Evolutionary conservation across 2,113 vertebrate genomes (phyloP).

Genomic region (Nothobranchius furzeri): DNA sequence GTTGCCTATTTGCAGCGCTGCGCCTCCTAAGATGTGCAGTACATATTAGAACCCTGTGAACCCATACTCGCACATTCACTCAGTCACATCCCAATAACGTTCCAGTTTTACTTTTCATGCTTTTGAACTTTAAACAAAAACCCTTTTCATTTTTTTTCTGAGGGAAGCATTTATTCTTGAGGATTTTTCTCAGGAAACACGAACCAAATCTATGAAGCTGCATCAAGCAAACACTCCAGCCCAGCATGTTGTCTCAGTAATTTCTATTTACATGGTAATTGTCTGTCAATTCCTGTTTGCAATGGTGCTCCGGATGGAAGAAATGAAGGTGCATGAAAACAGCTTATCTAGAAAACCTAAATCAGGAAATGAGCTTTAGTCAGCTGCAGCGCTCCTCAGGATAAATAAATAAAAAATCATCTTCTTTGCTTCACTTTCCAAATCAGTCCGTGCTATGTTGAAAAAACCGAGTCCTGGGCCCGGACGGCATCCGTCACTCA

Average conservation of each 20-base stretch:
- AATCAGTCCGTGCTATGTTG: slow-evolving; percentile 5
- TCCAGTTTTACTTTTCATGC: neutral
- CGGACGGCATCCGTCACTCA: slow-evolving; percentile 34
- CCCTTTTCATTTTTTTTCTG: neutral
- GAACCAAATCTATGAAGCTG: slow-evolving; percentile 24
- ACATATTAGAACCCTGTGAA: slow-evolving; percentile 11
- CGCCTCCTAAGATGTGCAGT: slow-evolving; percentile 20
- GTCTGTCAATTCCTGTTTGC: slow-evolving; percentile 45
- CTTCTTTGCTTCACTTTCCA: slow-evolving; percentile 9
- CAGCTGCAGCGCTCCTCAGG: slow-evolving; percentile 12
- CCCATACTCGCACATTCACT: neutral
- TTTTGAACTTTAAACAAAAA: neutral
- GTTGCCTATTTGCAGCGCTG: slow-evolving; percentile 37
- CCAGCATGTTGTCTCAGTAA: slow-evolving; percentile 34
- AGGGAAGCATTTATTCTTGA: slow-evolving; percentile 8
- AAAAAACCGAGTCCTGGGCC: neutral
- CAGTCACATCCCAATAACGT: neutral
- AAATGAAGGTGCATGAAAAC: slow-evolving; percentile 34
- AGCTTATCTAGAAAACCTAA: slow-evolving; percentile 40
- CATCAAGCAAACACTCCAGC: slow-evolving; percentile 35
- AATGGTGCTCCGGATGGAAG: slow-evolving; percentile 21
- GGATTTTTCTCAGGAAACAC: slow-evolving; percentile 6
- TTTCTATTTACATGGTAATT: slow-evolving; percentile 59
- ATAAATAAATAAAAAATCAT: neutral
- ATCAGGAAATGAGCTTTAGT: slow-evolving; percentile 32